Evolutionary conservation across 2,113 vertebrate species (phyloP).

Genomic region (Gnathonemus echidnorhynchus): DNA sequence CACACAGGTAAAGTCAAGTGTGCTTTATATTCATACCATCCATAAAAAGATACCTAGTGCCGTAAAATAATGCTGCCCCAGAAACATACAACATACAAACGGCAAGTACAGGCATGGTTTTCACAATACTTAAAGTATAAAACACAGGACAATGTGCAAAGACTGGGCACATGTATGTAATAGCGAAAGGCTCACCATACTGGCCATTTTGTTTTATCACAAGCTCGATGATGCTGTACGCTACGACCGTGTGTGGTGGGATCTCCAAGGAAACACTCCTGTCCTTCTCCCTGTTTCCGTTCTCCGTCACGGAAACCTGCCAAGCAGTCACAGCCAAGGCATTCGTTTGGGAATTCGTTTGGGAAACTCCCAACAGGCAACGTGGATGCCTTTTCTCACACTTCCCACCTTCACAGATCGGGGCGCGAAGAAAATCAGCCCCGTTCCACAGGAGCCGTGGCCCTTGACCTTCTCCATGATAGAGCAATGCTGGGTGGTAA

Average conservation of each 20-base stretch:
- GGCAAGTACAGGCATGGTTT: neutral
- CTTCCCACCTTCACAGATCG: constrained; percentile 58
- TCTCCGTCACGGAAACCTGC: constrained; percentile 63
- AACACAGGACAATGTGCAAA: neutral
- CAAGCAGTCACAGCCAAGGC: neutral
- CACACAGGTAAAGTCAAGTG: neutral
- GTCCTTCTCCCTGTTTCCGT: constrained; percentile 52
- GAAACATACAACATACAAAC: neutral
- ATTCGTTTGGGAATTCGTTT: neutral
- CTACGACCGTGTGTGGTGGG: constrained; percentile 70
- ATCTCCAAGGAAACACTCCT: constrained; percentile 70
- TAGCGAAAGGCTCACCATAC: constrained; percentile 65
- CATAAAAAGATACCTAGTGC: neutral
- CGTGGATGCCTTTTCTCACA: neutral
- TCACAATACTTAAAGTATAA: neutral
- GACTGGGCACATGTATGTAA: neutral
- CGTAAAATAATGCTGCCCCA: neutral
- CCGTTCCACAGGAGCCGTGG: constrained; percentile 52
- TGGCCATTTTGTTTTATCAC: constrained; percentile 65
- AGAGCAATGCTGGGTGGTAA: constrained; percentile 67
- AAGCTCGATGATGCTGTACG: constrained; percentile 75
- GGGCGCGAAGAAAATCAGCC: constrained; percentile 46
- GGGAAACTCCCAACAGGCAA: neutral
- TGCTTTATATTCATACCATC: neutral
- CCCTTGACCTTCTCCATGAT: constrained; percentile 64